Conservation (phyloP, 2,888 invertebrate genomes). For the Silvanus unidentatus region DNA sequence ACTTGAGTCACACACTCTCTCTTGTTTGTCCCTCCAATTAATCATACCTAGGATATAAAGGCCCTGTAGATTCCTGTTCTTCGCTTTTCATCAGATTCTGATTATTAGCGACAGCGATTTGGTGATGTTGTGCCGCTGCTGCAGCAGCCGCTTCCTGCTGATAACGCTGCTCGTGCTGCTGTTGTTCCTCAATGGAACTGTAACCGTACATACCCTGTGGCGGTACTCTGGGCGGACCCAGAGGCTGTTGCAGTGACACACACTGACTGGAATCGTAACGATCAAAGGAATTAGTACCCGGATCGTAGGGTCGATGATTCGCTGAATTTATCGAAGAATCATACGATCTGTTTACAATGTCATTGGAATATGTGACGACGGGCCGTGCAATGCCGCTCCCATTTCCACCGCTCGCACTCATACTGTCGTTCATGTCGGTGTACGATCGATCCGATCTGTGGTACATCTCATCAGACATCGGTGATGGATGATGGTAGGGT, state of each 20-base stretch:
- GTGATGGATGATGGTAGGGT: conserved; percentile 64
- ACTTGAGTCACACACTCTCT: not conserved
- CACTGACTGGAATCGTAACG: conserved; percentile 55
- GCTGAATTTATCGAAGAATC: conserved; percentile 49
- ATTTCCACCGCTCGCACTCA: conserved; percentile 38
- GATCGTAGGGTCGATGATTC: conserved; percentile 55
- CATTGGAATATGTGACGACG: conserved; percentile 55
- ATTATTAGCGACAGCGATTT: conserved; percentile 51
- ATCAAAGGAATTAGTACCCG: conserved; percentile 52
- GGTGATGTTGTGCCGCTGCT: conserved; percentile 47
- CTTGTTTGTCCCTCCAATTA: conserved; percentile 5
- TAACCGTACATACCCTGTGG: conserved; percentile 58
- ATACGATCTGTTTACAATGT: conserved; percentile 47
- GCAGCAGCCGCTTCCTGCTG: conserved; percentile 40
- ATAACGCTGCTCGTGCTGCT: conserved; percentile 56
- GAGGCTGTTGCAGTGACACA: conserved; percentile 46
- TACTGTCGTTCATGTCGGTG: conserved; percentile 57
- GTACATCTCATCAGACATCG: conserved; percentile 52
- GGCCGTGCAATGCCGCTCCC: conserved; percentile 48
- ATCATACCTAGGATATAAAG: conserved; percentile 66
- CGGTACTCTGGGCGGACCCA: conserved; percentile 46
- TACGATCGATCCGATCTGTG: conserved; percentile 50
- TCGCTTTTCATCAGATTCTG: conserved; percentile 64
- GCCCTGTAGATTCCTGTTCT: conserved; percentile 61
- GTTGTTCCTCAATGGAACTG: conserved; percentile 54